phyloP scores from a whole-genome alignment of 2,113 vertebrate species.

The Mixornis gularis region DNA sequence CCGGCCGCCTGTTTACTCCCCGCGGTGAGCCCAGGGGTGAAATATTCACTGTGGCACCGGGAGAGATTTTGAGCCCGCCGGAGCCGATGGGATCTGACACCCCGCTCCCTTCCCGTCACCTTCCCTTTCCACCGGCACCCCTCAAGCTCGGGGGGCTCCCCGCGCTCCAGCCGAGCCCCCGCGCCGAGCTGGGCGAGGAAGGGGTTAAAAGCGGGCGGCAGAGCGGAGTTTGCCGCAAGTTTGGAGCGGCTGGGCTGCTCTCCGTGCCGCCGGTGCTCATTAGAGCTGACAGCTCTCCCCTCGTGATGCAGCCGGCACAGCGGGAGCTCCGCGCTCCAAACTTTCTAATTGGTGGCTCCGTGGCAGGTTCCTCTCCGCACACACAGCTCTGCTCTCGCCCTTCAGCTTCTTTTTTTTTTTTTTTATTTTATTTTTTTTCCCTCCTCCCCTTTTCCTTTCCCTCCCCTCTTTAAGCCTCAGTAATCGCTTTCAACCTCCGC shows the following conservation, averaged over 20 bases:
- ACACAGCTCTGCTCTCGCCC: slow-evolving; percentile 19
- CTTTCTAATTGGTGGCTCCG: slow-evolving; percentile 81
- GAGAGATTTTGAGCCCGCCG: neutral
- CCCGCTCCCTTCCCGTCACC: slow-evolving; percentile 12
- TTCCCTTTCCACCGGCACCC: neutral
- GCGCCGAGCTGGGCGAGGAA: neutral
- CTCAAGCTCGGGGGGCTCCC: slow-evolving; percentile 12
- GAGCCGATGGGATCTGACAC: slow-evolving; percentile 48
- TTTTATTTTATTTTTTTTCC: neutral
- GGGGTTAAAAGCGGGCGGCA: slow-evolving; percentile 46
- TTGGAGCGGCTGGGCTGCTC: slow-evolving; percentile 34
- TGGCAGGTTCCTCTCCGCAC: slow-evolving; percentile 73
- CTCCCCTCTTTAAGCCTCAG: slow-evolving; percentile 71
- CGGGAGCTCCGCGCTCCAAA: slow-evolving; percentile 59
- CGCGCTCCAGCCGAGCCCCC: neutral
- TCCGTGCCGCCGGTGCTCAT: slow-evolving; percentile 41
- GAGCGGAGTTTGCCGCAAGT: slow-evolving; percentile 45
- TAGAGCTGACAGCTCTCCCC: slow-evolving; percentile 69
- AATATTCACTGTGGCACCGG: slow-evolving; percentile 59
- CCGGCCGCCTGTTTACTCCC: neutral
- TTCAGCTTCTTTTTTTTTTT: neutral
- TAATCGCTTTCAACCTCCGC: slow-evolving; percentile 66
- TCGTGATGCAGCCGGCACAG: slow-evolving; percentile 52
- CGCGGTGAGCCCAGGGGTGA: neutral
- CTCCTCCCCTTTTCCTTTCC: neutral